phyloP scores from a whole-genome alignment of 1,140 invertebrate genomes.

The Drosophila hydei region DNA sequence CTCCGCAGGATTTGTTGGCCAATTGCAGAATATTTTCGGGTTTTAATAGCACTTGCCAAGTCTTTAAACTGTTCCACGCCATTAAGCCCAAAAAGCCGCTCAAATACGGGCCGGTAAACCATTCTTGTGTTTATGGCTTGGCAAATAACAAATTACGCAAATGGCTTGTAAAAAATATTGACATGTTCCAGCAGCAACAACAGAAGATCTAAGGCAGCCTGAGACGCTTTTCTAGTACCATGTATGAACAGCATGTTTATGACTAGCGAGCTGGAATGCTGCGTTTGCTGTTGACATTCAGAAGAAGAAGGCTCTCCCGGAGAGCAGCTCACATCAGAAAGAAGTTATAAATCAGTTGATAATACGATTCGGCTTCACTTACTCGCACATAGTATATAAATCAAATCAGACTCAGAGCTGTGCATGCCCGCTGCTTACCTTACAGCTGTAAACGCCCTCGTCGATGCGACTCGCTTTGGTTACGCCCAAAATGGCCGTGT shows the following conservation, averaged over 20 bases:
- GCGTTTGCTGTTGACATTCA: constrained; percentile 9
- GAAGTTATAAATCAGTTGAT: constrained; percentile 46
- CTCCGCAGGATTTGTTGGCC: not conserved
- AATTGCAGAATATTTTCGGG: not conserved
- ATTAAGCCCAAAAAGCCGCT: constrained; percentile 36
- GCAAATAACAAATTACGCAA: constrained; percentile 54
- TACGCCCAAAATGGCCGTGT: constrained; percentile 88
- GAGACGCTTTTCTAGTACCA: not conserved
- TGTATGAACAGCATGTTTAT: constrained; percentile 49
- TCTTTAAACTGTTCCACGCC: constrained; percentile 49
- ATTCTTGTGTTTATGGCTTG: constrained; percentile 47
- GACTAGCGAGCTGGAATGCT: constrained; percentile 16
- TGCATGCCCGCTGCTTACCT: constrained; percentile 71
- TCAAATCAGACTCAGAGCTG: constrained; percentile 21
- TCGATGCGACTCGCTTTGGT: constrained; percentile 88
- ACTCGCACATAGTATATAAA: constrained; percentile 13
- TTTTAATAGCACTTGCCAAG: constrained; percentile 39
- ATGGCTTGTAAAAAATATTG: constrained; percentile 55
- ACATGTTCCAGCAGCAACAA: constrained; percentile 22
- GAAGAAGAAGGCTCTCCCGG: not conserved
- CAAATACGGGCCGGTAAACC: constrained; percentile 20
- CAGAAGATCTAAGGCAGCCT: not conserved
- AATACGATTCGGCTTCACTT: constrained; percentile 21
- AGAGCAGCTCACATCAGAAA: not conserved
- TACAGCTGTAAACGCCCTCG: constrained; percentile 90